Evolutionary conservation across 2,797 vertebrate genomes (phyloP), one percentile per base, ranked within the genome.

Genomic region (Cossypha heuglini): DNA sequence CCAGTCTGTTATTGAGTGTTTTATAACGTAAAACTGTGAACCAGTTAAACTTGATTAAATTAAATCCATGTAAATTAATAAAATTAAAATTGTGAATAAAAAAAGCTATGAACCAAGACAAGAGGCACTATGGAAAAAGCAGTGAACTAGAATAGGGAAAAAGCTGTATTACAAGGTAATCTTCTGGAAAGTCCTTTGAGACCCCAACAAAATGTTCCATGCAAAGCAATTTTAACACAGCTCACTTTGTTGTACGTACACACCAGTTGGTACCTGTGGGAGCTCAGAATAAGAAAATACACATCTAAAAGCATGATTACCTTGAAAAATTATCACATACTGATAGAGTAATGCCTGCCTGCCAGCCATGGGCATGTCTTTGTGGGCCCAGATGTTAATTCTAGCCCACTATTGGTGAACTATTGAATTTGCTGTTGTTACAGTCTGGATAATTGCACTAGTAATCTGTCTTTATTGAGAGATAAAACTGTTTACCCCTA

Each of bases 301-400:
- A 72, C 7, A 86, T 64, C 28, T 31, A 79, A 15, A 31, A 88
- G 31, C 26, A 25, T 48, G 29, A 64, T 37, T 64, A 49, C 16
- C 20, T 80, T 71, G 20, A 37, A 58, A 84, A 71, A 75, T 38
- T 40, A 71, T 33, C 20, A 51, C 1, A 6, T 25, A 38, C 19
- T 58, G 37, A 42, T 12, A 40, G 28, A 37, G 5, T 14, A 43
- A 14, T 38, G 10, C 46, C 54, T 75, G 19, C 20, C 43, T 43
- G 42, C 7, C 3, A 80, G 64, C 37, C 28, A 43, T 3, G 9
- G 37, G 28, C 29, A 54, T 0, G 6, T 20, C 46, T 69, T 42
- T 58, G n/a, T 0, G 0, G 51, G 21, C 28, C 19, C 1, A 1
- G 38, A 48, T n/a, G 55, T 40, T 17, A 68, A 61, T 21, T 46